Evolutionary conservation across 2,888 invertebrate genomes (phyloP), one percentile per base, ranked within the genome.

Genomic region (Vesta saturnalis): DNA sequence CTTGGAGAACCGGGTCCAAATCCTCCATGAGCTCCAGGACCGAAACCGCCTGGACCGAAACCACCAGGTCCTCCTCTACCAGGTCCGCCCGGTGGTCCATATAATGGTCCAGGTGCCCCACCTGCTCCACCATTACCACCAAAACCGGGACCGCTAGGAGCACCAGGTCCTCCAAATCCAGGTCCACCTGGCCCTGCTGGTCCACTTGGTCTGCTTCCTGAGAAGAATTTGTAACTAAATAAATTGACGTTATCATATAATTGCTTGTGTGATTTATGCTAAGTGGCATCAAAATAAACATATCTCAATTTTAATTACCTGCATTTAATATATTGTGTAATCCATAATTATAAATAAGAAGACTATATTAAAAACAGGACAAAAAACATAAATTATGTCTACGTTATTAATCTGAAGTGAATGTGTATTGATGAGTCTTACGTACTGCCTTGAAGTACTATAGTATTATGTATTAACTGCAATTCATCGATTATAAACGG

Each of bases 1-100:
- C 63, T 52, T 14, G 1, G 21, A 15, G 35, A 73, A 18, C 75
- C 75, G 72, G 23, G 70, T 67, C 35, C 81, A 76, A 47, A 58
- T 12, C 68, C 63, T 10, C 70, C 65, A 18, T 49, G 30, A 35
- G 60, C 54, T 1, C 69, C 65, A 1, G 58, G 47, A n/a, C 58
- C 55, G 43, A 55, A 54, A n/a, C 64, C 60, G n/a, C 69, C 72
- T 16, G 46, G 46, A 69, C 73, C 80, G 19, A 78, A 80, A 0
- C 81, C 76, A 1, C 67, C 59, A 49, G 61, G 64, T 14, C 69
- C 66, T 10, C 72, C 72, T 21, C 70, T 71, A 19, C 75, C 73
- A 47, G 71, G 70, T 23, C 67, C 61, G 10, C 60, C 46, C 10
- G 3, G 23, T 23, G 56, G 55, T 62, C 62, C 21, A 15, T 62